A percentile compares a stretch with the other conserved stretches of the same genome.
These are phyloP conservation scores for Mongoloraphidia duomilia DNA, from an alignment of 2,888 invertebrate species.

Conservation along the genomic window DNA sequence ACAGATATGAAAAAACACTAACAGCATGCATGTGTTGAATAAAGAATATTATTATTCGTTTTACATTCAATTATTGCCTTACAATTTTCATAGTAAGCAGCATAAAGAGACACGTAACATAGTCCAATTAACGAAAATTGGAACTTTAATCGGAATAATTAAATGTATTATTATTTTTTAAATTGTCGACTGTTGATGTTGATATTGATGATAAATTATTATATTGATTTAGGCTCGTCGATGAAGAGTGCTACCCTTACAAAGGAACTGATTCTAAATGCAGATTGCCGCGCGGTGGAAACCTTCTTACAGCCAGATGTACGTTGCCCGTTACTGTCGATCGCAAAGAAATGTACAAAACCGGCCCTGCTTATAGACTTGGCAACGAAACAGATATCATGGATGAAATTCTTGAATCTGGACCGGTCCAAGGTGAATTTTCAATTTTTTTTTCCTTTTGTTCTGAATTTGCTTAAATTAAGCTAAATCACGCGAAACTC, in stretches of 20 bases:
- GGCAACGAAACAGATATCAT: slow-evolving; percentile 72
- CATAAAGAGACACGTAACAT: too few relatives aligned
- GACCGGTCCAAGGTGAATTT: slow-evolving; percentile 74
- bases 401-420: slow-evolving; percentile 79
- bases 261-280: slow-evolving; percentile 47
- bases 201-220: not conserved
- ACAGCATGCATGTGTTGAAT: too few relatives aligned
- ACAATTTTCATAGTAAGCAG: too few relatives aligned
- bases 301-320: slow-evolving; percentile 41
- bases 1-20: too few relatives aligned
- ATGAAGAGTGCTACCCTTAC: slow-evolving; percentile 78
- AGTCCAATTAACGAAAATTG: too few relatives aligned
- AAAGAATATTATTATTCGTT: too few relatives aligned
- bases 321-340: slow-evolving; percentile 28
- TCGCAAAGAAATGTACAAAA: slow-evolving; percentile 49
- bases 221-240: slow-evolving; percentile 50
- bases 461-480: too few relatives aligned
- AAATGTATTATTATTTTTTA: slow-evolving; percentile 9
- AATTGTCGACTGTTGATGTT: not conserved
- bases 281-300: slow-evolving; percentile 34
- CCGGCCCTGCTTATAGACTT: slow-evolving; percentile 63
- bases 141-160: too few relatives aligned
- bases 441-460: not conserved
- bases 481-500: too few relatives aligned
- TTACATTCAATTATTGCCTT: too few relatives aligned